Percentiles rank a stretch among this genome's conserved stretches.
These are phyloP conservation scores for Willowsia nigromaculata DNA, from an alignment of 2,888 invertebrate genomes.

Conservation along the genomic window DNA sequence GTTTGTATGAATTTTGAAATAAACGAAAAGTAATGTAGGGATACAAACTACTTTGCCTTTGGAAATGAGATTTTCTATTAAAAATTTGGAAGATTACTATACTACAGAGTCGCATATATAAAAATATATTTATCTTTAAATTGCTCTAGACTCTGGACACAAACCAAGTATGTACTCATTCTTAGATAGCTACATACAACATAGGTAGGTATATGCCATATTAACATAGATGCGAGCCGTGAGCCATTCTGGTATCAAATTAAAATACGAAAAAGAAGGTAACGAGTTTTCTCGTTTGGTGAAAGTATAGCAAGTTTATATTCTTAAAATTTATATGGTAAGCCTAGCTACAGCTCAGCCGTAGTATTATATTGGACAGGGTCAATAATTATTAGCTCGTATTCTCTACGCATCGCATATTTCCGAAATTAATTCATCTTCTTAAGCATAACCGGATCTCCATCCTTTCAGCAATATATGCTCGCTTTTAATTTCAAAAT, in stretches of 20 bases:
- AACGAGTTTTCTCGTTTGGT: too few relatives aligned
- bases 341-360: neutral
- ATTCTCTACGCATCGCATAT: neutral
- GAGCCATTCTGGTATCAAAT: too few relatives aligned
- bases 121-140: neutral
- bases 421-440: neutral
- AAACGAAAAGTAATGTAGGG: neutral
- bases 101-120: neutral
- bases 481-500: too few relatives aligned
- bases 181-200: neutral
- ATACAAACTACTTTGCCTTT: conserved; percentile 25
- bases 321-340: neutral
- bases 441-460: too few relatives aligned
- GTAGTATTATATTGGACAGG: conserved; percentile 22
- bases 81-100: neutral
- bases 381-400: neutral
- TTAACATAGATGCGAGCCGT: too few relatives aligned
- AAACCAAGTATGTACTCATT: too few relatives aligned
- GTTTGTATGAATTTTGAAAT: neutral
- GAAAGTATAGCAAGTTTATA: neutral
- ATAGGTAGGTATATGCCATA: neutral
- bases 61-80: conserved; percentile 33
- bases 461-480: too few relatives aligned
- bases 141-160: neutral
- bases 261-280: too few relatives aligned